Evolutionary conservation across 2,888 invertebrate species (phyloP), one percentile per base, ranked within the genome.

Genomic region (Ectemnius lituratus): DNA sequence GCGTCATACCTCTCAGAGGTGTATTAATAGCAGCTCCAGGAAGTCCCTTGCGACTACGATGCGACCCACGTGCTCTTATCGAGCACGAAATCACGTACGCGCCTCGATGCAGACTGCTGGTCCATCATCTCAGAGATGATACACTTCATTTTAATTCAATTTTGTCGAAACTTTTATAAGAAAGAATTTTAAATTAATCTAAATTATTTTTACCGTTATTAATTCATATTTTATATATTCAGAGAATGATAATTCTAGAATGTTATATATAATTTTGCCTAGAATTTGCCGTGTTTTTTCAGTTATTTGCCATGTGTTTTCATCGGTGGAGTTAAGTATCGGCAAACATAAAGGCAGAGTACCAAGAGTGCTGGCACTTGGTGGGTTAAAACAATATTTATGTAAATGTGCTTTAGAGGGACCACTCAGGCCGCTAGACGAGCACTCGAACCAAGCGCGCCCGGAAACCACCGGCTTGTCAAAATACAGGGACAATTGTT

Each of bases 21-120:
- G 76, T 86, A 86, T 86, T 86, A 83, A 86, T 86, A 86, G 81
- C 81, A 47, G 8, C 81, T 82, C 84, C 57, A 73, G 75, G 84
- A 84, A 84, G 62, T 72, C 72, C 63, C 70, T 67, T 20, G n/a
- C n/a, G n/a, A 3, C 37, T 37, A 8, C 5, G 18, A 56, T 13
- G 37, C 47, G 62, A 46, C 37, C 79, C 81, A 81, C 77, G 79
- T 79, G 77, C 37, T 60, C 58, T 23, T 16, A n/a, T 18, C 58
- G 77, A 79, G 75, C 73, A 75, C 16, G 16, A 6, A 6, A 52
- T 52, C 14, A 14, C 52, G 14, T 52, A 52, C 52, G 16, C 52
- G 23, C 59, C 59, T 49, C 27, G 37, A 37, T 37, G n/a, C 47
- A 37, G 6, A 14, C 11, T 62, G 70, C 52, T 62, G 66, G 62